Evolutionary conservation across 1,140 invertebrate genomes (phyloP).

Genomic region (Drosophila carrolli): DNA sequence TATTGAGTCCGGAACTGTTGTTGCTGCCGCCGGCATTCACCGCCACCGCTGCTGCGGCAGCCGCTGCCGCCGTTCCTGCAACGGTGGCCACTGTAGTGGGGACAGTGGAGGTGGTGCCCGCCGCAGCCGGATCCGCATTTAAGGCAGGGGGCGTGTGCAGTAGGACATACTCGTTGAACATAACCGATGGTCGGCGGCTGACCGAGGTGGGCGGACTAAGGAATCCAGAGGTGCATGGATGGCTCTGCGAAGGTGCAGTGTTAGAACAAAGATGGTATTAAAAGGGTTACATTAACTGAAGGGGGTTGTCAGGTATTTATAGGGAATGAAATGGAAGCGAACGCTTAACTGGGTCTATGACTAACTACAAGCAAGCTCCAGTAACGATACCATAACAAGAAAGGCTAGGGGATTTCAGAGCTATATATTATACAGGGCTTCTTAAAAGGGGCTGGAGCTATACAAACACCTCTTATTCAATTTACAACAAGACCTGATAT

Average conservation of each 20-base stretch:
- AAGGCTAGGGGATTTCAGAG: neutral
- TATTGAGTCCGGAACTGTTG: conserved; percentile 69
- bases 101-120: conserved; percentile 15
- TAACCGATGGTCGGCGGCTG: conserved; percentile 91
- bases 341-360: conserved; percentile 7
- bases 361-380: conserved; percentile 11
- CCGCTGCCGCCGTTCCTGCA: conserved; percentile 20
- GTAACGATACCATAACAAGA: neutral
- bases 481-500: neutral
- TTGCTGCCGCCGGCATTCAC: conserved; percentile 7
- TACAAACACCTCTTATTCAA: neutral
- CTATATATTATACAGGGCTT: neutral
- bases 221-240: conserved; percentile 83
- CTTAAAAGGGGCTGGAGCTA: too few species aligned
- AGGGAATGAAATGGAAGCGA: conserved; percentile 22
- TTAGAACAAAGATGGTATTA: neutral
- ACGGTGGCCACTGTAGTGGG: conserved; percentile 31
- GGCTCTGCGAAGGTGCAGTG: conserved; percentile 47
- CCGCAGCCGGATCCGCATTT: conserved; percentile 52
- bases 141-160: conserved; percentile 88
- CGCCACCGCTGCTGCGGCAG: conserved; percentile 7
- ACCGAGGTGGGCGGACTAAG: conserved; percentile 87
- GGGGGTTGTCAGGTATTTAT: neutral
- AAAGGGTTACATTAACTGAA: neutral
- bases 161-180: conserved; percentile 94